Base-by-base conservation (phyloP, 1,140 invertebrate species). In the Sarcophaga peregrina region DNA sequence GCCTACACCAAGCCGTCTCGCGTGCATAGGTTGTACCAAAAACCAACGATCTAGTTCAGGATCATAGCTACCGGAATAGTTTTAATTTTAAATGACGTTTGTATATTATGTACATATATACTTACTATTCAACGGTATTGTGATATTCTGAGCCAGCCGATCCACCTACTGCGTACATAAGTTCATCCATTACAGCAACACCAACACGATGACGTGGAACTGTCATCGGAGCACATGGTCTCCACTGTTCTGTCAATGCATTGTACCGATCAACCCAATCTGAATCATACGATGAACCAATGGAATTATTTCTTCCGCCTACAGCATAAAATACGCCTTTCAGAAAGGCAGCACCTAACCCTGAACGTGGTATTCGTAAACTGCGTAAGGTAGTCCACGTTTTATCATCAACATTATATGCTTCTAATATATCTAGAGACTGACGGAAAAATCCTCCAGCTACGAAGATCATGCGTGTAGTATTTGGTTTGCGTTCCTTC, bases 111-210 rank as follows among this genome's bases (percentile, higher is more conserved):
- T 8, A 5, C 5, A 25, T 9, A 6, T 25, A 52, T 84, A 91
- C 91, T 90, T 91, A 96, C 95, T 93, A 96, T 93, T 98, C 97
- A n/a, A 97, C 96, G 78, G 95, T 95, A 86, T 94, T 95, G 87
- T 97, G 96, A 91, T 96, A 96, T 85, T 95, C 94, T 2, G 93
- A 92, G 15, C 95, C 96, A 11, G 96, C 94, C 25, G 96, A 96
- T 5, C 97, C 97, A 81, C 97, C 97, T 8, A 98, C 95, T 48
- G 97, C 97, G 90, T 98, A 98, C 74, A 98, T 91, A 73, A 96
- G 91, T 52, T 95, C 96, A 90, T 98, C 97, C 93, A 98, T 96
- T 13, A 97, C 96, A n/a, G 96, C 96, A 17, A 97, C 96, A 17
- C 96, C 96, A 7, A 97, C 95, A 84, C 97, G 93, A 91, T 97